phyloP scores from a whole-genome alignment of 2,113 vertebrate genomes.

The Rhabdornis inornatus region DNA sequence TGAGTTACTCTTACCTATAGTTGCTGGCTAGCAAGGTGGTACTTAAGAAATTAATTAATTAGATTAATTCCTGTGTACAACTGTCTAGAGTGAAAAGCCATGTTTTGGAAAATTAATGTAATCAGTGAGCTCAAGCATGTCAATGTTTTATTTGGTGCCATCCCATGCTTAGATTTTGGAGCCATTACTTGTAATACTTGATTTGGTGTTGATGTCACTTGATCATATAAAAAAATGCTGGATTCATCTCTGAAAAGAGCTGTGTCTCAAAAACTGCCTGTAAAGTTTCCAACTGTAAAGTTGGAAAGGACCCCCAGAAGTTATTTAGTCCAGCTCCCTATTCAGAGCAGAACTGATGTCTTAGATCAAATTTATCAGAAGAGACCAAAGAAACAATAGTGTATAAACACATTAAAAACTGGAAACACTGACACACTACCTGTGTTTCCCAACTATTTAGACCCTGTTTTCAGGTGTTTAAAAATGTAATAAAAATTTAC shows the following conservation, averaged over 20 bases:
- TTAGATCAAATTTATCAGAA: neutral
- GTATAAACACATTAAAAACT: neutral
- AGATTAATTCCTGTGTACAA: neutral
- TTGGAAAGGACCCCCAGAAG: neutral
- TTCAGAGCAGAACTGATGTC: neutral
- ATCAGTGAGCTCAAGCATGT: neutral
- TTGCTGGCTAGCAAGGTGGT: neutral
- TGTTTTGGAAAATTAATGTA: neutral
- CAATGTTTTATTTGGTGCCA: neutral
- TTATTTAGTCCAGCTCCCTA: neutral
- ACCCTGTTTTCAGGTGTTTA: neutral
- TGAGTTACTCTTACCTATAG: neutral
- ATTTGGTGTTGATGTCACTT: neutral
- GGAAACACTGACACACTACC: neutral
- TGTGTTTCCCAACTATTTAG: neutral
- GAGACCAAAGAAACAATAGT: neutral
- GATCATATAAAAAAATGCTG: neutral
- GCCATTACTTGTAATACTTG: neutral
- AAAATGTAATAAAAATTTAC: neutral
- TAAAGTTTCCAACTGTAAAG: too few relatives aligned
- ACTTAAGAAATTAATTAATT: neutral
- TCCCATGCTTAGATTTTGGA: neutral
- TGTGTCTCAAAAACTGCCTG: accelerated
- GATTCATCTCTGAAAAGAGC: neutral
- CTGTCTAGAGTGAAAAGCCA: neutral